Percentiles rank a stretch among this genome's conserved stretches.
These are phyloP conservation scores for Hyposoter dolosus DNA, from an alignment of 2,888 invertebrate genomes.

Conservation along the genomic window DNA sequence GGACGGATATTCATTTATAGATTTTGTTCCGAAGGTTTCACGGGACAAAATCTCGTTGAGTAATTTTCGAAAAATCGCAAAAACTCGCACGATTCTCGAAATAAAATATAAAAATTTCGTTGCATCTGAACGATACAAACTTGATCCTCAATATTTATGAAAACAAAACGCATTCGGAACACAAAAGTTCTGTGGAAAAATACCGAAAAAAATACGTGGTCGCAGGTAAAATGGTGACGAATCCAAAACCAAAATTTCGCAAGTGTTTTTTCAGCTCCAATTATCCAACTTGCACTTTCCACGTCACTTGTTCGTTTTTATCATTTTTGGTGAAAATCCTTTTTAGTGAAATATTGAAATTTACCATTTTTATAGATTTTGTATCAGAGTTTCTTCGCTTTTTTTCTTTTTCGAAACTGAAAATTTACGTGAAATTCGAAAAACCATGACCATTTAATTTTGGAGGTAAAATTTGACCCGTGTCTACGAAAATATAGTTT, in stretches of 20 bases:
- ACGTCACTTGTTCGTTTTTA: not conserved
- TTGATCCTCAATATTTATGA: not conserved
- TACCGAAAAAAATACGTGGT: not conserved
- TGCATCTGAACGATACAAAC: not conserved
- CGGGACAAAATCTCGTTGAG: not conserved
- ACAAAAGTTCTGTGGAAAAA: conserved; percentile 35
- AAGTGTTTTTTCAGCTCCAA: not conserved
- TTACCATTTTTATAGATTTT: not conserved
- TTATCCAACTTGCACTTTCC: no score
- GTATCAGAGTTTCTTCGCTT: not conserved
- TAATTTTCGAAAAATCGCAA: not conserved
- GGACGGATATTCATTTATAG: not conserved
- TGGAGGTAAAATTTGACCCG: not conserved
- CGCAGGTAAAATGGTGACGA: not conserved
- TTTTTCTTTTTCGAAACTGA: not conserved
- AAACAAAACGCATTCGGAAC: conserved; percentile 38
- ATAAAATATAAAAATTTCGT: conserved; percentile 1
- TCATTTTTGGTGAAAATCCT: not conserved
- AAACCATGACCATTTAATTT: not conserved
- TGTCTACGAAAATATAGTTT: not conserved
- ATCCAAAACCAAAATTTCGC: not conserved
- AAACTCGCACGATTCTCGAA: not conserved
- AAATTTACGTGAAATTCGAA: not conserved
- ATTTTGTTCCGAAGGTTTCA: not conserved
- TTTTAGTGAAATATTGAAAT: not conserved